Conservation (phyloP, 2,113 vertebrate genomes). For the Delphinapterus leucas region DNA sequence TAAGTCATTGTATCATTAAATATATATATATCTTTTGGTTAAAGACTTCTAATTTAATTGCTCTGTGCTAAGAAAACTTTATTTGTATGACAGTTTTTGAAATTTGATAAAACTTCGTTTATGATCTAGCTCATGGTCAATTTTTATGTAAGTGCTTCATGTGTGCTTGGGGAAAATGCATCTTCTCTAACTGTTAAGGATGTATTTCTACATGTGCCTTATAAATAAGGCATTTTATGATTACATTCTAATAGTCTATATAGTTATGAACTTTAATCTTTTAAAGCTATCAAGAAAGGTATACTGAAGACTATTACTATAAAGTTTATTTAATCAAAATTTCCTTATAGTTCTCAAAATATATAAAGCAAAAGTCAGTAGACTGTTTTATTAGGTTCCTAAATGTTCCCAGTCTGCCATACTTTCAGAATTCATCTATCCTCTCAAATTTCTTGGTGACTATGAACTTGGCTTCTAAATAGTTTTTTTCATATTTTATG, state of each 20-base stretch:
- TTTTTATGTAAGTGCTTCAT: neutral
- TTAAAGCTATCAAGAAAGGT: neutral
- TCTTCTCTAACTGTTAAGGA: neutral
- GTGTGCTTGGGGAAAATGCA: neutral
- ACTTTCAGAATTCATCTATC: neutral
- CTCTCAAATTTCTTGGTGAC: neutral
- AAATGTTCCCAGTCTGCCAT: neutral
- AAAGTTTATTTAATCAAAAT: neutral
- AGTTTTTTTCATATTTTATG: accelerated
- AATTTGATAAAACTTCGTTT: neutral
- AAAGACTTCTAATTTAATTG: neutral
- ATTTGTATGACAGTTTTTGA: neutral
- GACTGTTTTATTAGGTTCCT: neutral
- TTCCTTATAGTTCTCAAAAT: neutral
- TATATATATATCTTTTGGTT: neutral
- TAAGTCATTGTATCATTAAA: neutral
- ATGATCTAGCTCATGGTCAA: neutral
- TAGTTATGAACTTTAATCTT: neutral
- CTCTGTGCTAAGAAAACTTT: neutral
- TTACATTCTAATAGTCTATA: neutral
- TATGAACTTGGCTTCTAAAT: neutral
- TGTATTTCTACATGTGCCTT: neutral
- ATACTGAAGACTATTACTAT: neutral
- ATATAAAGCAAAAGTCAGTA: neutral
- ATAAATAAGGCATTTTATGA: neutral